A percentile compares a stretch with the other conserved stretches of the same genome.
phyloP scores from a whole-genome alignment of 2,888 invertebrate genomes.

The Sinopyrophorus schimmeli region DNA sequence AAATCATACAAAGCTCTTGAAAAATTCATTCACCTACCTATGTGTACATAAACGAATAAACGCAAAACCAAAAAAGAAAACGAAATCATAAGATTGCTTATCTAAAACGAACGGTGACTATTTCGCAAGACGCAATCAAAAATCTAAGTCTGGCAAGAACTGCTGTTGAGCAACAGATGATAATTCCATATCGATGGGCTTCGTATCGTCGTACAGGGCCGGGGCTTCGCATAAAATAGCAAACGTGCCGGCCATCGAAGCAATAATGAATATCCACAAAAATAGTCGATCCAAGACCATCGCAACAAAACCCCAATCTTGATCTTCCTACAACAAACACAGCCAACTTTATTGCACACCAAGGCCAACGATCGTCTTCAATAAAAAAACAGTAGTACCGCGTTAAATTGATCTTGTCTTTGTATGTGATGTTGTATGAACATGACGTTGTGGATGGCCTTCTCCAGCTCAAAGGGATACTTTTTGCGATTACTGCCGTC shows the following conservation, averaged over 20 bases:
- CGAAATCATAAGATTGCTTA: too few relatives aligned
- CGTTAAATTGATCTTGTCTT: slow-evolving; percentile 92
- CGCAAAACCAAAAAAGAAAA: too few relatives aligned
- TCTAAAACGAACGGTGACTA: too few relatives aligned
- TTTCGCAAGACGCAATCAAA: too few relatives aligned
- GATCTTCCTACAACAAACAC: slow-evolving; percentile 95
- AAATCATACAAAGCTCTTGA: too few relatives aligned
- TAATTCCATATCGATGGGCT: slow-evolving; percentile 85
- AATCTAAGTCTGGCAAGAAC: slow-evolving; percentile 63
- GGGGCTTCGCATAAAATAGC: slow-evolving; percentile 91
- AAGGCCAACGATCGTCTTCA: too few relatives aligned
- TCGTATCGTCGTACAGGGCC: slow-evolving; percentile 87
- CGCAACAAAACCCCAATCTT: slow-evolving; percentile 95
- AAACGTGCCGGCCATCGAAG: slow-evolving; percentile 85
- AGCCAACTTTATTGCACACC: too few relatives aligned
- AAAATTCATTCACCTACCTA: too few relatives aligned
- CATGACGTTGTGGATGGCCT: slow-evolving; percentile 93
- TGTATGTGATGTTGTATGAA: slow-evolving; percentile 94
- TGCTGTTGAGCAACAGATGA: slow-evolving; percentile 86
- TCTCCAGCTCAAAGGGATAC: slow-evolving; percentile 90
- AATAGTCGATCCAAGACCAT: slow-evolving; percentile 92
- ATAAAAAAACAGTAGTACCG: slow-evolving; percentile 61
- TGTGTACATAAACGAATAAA: too few relatives aligned
- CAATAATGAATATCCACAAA: slow-evolving; percentile 87
- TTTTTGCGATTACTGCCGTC: slow-evolving; percentile 79